These are phyloP conservation scores for Panulirus ornatus DNA, from an alignment of 1,140 invertebrate genomes.

Conservation along the genomic window DNA sequence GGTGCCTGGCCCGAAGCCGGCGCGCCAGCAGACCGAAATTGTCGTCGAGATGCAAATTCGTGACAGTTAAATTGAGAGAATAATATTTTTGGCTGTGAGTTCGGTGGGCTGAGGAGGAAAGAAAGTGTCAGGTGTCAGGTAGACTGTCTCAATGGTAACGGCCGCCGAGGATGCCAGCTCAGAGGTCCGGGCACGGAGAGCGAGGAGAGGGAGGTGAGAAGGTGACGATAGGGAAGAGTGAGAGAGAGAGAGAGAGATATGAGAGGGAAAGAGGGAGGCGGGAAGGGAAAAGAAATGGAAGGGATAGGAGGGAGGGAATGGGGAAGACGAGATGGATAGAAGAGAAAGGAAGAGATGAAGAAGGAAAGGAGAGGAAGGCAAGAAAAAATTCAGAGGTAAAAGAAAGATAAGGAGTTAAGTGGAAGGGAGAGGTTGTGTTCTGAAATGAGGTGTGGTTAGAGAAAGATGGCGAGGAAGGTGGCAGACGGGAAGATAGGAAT, in stretches of 20 bases:
- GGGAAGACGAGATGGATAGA: background rate
- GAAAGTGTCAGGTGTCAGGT: slow-evolving; percentile 10
- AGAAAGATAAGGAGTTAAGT: background rate
- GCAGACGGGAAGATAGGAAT: background rate
- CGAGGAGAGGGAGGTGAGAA: background rate
- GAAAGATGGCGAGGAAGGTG: background rate
- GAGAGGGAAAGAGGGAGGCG: background rate
- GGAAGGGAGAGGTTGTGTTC: background rate
- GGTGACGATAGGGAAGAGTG: background rate
- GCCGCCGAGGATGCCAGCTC: background rate
- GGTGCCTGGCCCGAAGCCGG: background rate
- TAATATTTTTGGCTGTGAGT: slow-evolving; percentile 14
- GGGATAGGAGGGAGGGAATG: background rate
- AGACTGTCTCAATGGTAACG: background rate
- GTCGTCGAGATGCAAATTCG: background rate
- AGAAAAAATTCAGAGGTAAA: background rate
- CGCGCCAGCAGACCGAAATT: background rate
- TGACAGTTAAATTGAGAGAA: slow-evolving; percentile 31
- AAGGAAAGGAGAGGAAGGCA: background rate
- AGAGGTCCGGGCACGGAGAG: background rate
- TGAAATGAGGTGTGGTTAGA: background rate
- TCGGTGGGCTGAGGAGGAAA: background rate
- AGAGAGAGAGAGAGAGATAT: background rate
- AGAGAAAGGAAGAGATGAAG: background rate
- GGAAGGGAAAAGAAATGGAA: background rate